Conservation (phyloP, 2,888 invertebrate genomes). For the Dynastes grantii region DNA sequence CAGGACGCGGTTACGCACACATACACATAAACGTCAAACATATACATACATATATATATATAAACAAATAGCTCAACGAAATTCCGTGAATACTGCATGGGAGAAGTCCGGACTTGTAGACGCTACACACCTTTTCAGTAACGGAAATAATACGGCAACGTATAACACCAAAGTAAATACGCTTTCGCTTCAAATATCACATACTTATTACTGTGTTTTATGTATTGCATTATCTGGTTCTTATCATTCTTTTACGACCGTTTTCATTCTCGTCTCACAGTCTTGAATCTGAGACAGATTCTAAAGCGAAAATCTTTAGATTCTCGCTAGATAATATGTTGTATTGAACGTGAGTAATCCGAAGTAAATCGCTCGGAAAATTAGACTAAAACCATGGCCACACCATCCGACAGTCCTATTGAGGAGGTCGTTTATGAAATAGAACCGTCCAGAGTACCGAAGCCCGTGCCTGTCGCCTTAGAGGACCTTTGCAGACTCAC, state of each 20-base stretch:
- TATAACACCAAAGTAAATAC: conserved; percentile 43
- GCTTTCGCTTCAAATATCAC: conserved; percentile 25
- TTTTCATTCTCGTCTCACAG: neutral
- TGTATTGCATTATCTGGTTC: neutral
- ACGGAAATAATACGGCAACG: conserved; percentile 21
- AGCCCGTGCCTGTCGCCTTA: conserved; percentile 88
- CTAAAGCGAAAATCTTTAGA: conserved; percentile 8
- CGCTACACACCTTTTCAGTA: conserved; percentile 17
- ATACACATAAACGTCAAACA: conserved; percentile 4
- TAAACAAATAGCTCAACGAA: neutral
- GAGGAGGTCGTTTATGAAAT: conserved; percentile 91
- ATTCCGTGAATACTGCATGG: neutral
- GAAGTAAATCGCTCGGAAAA: conserved; percentile 19
- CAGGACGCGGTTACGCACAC: conserved; percentile 28
- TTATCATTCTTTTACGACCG: conserved; percentile 7
- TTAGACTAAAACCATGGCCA: conserved; percentile 76
- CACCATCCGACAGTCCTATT: conserved; percentile 89
- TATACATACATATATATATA: neutral
- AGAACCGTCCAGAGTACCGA: conserved; percentile 85
- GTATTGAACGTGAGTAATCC: conserved; percentile 11
- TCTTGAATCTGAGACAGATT: neutral
- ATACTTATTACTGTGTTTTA: conserved; percentile 15
- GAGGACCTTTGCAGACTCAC: conserved; percentile 94
- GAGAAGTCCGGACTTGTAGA: conserved; percentile 14
- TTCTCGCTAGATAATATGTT: conserved; percentile 26